Base-by-base conservation (phyloP, 1,140 invertebrate species). In the Prorops nasuta region DNA sequence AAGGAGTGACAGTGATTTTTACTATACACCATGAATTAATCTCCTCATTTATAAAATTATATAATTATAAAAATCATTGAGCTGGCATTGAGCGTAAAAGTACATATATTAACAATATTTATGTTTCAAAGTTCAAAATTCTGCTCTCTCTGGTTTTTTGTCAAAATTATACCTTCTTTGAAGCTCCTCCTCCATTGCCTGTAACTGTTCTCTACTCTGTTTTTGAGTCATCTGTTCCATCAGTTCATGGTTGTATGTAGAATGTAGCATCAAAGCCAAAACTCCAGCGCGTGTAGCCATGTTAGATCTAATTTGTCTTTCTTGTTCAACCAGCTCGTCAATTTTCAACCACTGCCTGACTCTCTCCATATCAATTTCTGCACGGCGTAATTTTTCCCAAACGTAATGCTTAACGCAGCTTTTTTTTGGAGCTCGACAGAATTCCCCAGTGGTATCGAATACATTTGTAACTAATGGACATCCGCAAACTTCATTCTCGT, bases 241-340 rank as follows among this genome's bases (percentile, higher is more conserved):
- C 1, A 94, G 81, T 63, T 95, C 92, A 66, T 98, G 93, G 73
- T 96, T 92, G 63, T 94, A 94, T 0, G 94, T 95, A 1, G 94
- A 95, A 71, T 98, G 94, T 10, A 98, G 73, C 88, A 98, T 91
- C 0, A 98, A 77, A 0, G 91, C 91, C 2, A 98, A 76, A 0
- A 97, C 90, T 14, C 94, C 94, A 37, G 92, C 92, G 39, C 95
- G 79, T 35, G 88, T 92, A 1, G 91, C 86, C 85, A 98, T 92
- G 47, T 88, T 86, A 3, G 87, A 82, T 1, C 92, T 76, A n/a
- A 96, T 88, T 63, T 89, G 88, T 38, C 92, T 78, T 78, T 98
- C 94, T 67, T 96, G 91, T 65, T 98, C 95, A 39, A 96, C 82
- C n/a, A 98, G 77, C 60, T 98, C 95, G 66, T 98, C 96, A 56